Evolutionary conservation across 2,113 vertebrate species (phyloP).

Genomic region (Rissa tridactyla): DNA sequence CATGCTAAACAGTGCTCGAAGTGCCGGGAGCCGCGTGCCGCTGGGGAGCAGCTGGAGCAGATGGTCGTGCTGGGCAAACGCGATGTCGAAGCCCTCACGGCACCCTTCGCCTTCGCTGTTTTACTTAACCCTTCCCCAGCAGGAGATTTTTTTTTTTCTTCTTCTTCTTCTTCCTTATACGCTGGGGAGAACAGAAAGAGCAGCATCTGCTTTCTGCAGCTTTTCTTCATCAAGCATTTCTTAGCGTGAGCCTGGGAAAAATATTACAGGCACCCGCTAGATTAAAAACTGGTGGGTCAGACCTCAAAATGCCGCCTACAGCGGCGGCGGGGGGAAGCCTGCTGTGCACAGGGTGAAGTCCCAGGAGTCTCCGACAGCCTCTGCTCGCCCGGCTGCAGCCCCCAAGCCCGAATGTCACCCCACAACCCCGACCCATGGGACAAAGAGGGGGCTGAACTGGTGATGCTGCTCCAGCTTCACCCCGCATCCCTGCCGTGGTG

Average conservation of each 20-base stretch:
- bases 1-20: not conserved
- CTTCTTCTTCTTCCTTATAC: not conserved
- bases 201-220: not conserved
- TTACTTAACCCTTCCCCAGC: not conserved
- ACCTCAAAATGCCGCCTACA: not conserved
- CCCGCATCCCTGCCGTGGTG: rapidly evolving
- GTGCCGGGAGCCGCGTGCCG: not conserved
- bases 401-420: rapidly evolving
- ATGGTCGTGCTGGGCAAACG: not conserved
- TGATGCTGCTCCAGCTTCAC: not conserved
- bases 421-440: rapidly evolving
- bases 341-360: not conserved
- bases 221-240: not conserved
- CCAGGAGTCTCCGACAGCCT: not conserved
- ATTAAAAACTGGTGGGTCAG: not conserved
- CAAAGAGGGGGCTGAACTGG: rapidly evolving
- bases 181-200: not conserved
- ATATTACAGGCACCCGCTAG: not conserved
- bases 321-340: rapidly evolving
- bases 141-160: not conserved
- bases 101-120: not conserved
- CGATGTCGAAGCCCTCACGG: not conserved
- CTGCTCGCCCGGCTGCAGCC: not conserved
- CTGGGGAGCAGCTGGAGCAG: not conserved
- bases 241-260: not conserved